Conservation (phyloP, 2,797 vertebrate genomes). For the Sebastes taczanowskii region DNA sequence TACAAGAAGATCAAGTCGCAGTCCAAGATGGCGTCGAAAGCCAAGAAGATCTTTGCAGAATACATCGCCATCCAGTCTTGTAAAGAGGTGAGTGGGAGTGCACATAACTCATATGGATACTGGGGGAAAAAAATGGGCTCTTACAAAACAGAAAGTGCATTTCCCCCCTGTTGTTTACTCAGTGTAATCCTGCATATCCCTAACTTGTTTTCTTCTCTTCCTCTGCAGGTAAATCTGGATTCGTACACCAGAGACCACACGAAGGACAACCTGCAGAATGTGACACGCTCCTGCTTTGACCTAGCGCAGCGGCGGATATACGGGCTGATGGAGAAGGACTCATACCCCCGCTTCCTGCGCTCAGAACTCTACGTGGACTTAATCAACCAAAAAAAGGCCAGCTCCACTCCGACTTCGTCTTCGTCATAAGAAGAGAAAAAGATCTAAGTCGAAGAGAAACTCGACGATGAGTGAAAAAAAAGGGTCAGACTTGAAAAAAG, state of each 20-base stretch:
- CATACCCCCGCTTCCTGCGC: conserved; percentile 96
- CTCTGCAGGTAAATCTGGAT: conserved; percentile 92
- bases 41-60: conserved; percentile 96
- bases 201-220: not conserved
- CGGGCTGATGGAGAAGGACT: conserved; percentile 98
- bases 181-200: not conserved
- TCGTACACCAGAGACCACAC: conserved; percentile 96
- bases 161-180: not conserved
- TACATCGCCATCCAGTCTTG: conserved; percentile 98
- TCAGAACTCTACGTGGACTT: conserved; percentile 97
- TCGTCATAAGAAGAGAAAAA: conserved; percentile 78
- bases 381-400: conserved; percentile 94
- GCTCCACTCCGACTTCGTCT: conserved; percentile 86
- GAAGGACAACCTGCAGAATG: conserved; percentile 95
- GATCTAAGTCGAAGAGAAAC: conserved; percentile 23
- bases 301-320: conserved; percentile 96
- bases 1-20: conserved; percentile 98
- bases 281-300: conserved; percentile 92
- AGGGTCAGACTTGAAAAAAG: conserved; percentile 61
- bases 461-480: conserved; percentile 14
- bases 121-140: not conserved
- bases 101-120: not conserved
- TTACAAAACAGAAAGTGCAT: not conserved
- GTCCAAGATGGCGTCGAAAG: conserved; percentile 96
- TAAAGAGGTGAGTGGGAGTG: conserved; percentile 89